Evolutionary conservation across 1,140 invertebrate species (phyloP).

Genomic region (Odontomachus brunneus): DNA sequence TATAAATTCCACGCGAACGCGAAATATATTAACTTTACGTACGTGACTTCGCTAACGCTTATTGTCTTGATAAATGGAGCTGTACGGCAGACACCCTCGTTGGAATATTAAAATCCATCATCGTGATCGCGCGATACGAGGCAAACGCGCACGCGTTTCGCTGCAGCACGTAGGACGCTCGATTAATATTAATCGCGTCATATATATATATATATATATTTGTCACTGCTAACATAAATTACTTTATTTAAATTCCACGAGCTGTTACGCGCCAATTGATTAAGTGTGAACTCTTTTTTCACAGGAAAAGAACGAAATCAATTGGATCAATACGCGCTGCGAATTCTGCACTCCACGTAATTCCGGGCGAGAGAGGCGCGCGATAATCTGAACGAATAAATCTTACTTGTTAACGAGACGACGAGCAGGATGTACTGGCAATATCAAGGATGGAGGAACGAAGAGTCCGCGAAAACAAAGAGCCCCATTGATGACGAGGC

Average conservation of each 20-base stretch:
- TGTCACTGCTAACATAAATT: constrained; percentile 45
- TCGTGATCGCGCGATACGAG: constrained; percentile 33
- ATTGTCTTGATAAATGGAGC: constrained; percentile 50
- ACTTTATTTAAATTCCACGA: constrained; percentile 40
- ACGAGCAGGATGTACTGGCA: not conserved
- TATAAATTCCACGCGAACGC: not conserved
- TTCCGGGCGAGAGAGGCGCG: not conserved
- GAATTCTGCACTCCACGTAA: not conserved
- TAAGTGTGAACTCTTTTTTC: not conserved
- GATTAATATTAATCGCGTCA: constrained; percentile 58
- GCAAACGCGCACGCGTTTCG: constrained; percentile 16
- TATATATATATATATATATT: constrained; percentile 55
- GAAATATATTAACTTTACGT: not conserved
- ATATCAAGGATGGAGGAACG: not conserved
- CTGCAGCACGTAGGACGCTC: constrained; percentile 35
- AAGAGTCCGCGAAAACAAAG: constrained; percentile 30
- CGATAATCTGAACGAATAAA: constrained; percentile 33
- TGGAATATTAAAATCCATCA: constrained; percentile 56
- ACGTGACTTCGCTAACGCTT: not conserved
- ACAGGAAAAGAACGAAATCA: constrained; percentile 9
- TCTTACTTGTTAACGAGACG: constrained; percentile 32
- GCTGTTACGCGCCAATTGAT: constrained; percentile 34
- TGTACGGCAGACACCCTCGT: constrained; percentile 37
- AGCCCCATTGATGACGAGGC: constrained; percentile 18
- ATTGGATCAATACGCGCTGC: not conserved